phyloP scores from a whole-genome alignment of 2,888 invertebrate species.

The Acronicta psi region DNA sequence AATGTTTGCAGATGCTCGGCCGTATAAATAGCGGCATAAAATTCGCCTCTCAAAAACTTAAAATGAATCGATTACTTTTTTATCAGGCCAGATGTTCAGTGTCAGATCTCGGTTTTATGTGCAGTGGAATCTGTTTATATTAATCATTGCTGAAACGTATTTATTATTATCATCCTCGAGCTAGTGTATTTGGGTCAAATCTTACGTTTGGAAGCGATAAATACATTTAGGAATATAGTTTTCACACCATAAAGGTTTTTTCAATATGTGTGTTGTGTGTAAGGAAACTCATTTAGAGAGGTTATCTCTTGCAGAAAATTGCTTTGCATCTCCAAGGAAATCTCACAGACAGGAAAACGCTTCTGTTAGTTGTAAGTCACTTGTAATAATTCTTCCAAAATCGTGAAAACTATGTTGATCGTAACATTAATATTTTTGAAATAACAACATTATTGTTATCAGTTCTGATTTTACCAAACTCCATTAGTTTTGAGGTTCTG shows the following conservation, averaged over 20 bases:
- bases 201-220: conserved; percentile 37
- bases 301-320: conserved; percentile 86
- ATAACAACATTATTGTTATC: too few species aligned
- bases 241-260: conserved; percentile 51
- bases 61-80: conserved; percentile 64
- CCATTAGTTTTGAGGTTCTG: background rate
- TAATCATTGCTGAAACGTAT: conserved; percentile 51
- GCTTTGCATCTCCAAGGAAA: conserved; percentile 86
- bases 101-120: conserved; percentile 61
- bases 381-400: conserved; percentile 66
- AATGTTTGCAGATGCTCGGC: conserved; percentile 62
- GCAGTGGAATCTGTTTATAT: conserved; percentile 53
- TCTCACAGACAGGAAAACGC: conserved; percentile 77
- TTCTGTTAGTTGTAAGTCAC: conserved; percentile 74
- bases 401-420: conserved; percentile 39
- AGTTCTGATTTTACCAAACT: background rate
- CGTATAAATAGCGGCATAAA: conserved; percentile 61
- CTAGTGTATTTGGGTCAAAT: conserved; percentile 19
- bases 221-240: conserved; percentile 36
- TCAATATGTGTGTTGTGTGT: conserved; percentile 74
- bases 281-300: conserved; percentile 78
- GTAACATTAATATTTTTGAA: too few species aligned
- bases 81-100: conserved; percentile 70
- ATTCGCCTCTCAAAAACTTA: conserved; percentile 55
- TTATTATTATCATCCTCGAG: conserved; percentile 23